Percentiles rank a stretch among this genome's conserved stretches.
These are phyloP conservation scores for Marasmarcha lunaedactyla DNA, from an alignment of 2,888 invertebrate genomes.

Conservation along the genomic window DNA sequence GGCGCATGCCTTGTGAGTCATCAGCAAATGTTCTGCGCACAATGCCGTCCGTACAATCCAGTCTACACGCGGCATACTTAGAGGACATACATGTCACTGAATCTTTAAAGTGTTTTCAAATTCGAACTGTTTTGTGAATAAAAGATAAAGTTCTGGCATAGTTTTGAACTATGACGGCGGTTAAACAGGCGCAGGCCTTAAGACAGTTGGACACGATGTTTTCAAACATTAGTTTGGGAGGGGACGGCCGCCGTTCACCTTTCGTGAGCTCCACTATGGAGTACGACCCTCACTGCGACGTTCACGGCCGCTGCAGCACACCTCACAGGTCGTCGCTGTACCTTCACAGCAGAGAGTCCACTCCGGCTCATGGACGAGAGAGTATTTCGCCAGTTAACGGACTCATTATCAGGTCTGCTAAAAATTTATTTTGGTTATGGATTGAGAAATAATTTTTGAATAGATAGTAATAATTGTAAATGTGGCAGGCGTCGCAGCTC, in stretches of 20 bases:
- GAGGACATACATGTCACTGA: conserved; percentile 61
- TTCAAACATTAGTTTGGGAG: conserved; percentile 73
- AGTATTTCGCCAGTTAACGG: conserved; percentile 58
- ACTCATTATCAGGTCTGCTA: conserved; percentile 52
- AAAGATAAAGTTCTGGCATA: conserved; percentile 16
- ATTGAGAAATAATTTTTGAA: too few species aligned
- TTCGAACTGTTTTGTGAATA: conserved; percentile 27
- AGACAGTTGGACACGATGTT: conserved; percentile 81
- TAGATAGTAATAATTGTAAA: conserved; percentile 2
- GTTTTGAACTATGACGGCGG: conserved; percentile 41
- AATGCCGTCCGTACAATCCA: conserved; percentile 57
- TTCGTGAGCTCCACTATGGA: conserved; percentile 67
- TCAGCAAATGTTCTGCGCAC: conserved; percentile 56
- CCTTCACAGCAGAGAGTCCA: conserved; percentile 57
- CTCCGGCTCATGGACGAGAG: conserved; percentile 71
- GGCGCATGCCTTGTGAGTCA: conserved; percentile 61
- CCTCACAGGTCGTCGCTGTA: conserved; percentile 56
- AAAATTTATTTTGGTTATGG: too few species aligned
- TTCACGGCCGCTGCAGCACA: conserved; percentile 72
- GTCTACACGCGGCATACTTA: conserved; percentile 62
- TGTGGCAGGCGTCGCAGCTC: conserved; percentile 71
- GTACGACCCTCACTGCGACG: conserved; percentile 75
- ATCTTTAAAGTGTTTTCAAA: conserved; percentile 10
- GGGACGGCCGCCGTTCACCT: conserved; percentile 50
- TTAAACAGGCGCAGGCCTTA: conserved; percentile 76